A percentile compares a stretch with the other conserved stretches of the same genome.
phyloP scores from a whole-genome alignment of 2,113 vertebrate species.

The Phylloscopus trochilus region DNA sequence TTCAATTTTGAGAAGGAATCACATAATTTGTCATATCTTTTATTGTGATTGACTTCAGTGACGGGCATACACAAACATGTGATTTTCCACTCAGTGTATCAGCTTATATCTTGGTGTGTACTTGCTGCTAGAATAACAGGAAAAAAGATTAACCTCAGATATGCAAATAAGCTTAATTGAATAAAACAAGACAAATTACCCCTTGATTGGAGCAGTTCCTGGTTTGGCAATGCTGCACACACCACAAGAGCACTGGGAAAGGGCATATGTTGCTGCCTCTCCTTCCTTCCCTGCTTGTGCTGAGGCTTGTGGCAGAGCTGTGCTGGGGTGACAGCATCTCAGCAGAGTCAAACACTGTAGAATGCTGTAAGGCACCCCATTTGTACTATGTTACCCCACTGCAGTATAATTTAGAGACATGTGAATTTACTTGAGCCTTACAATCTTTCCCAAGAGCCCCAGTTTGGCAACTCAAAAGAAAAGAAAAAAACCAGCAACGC shows the following conservation, averaged over 20 bases:
- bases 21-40: conserved; percentile 53
- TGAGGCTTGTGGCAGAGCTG: not conserved
- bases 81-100: conserved; percentile 40
- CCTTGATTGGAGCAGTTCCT: not conserved
- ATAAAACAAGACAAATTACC: conserved; percentile 33
- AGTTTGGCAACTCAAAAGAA: not conserved
- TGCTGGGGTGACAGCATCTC: not conserved
- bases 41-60: conserved; percentile 36
- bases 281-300: not conserved
- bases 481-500: not conserved
- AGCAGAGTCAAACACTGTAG: not conserved
- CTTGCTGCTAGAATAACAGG: conserved; percentile 18
- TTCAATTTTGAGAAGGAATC: conserved; percentile 51
- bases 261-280: not conserved
- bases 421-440: not conserved
- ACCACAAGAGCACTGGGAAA: not conserved
- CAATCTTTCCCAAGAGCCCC: not conserved
- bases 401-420: not conserved
- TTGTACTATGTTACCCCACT: rapidly evolving
- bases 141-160: conserved; percentile 44
- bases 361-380: not conserved
- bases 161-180: conserved; percentile 59
- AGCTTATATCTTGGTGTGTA: not conserved
- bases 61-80: conserved; percentile 21
- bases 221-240: not conserved